Conservation (phyloP, 2,113 vertebrate species). For the Apeltes quadracus region DNA sequence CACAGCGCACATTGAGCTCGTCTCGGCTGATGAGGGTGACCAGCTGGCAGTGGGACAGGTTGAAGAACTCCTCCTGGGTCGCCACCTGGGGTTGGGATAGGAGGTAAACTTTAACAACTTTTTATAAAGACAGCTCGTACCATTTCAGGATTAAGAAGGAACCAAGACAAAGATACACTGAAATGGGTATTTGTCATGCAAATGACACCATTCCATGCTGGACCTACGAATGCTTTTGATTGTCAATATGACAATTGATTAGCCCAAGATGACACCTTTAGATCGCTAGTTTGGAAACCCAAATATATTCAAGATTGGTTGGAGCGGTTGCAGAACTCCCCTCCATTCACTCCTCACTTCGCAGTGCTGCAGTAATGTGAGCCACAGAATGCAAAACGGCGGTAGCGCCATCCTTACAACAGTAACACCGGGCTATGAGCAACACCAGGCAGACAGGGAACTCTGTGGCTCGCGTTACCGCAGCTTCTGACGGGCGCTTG, state of each 20-base stretch:
- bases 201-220: too few species aligned
- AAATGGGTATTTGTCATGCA: not conserved
- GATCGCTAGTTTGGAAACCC: not conserved
- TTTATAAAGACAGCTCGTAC: not conserved
- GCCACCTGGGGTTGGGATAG: slow-evolving; percentile 81
- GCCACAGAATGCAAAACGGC: too few species aligned
- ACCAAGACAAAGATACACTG: not conserved
- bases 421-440: not conserved
- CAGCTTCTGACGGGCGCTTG: too few species aligned
- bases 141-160: not conserved
- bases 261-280: too few species aligned
- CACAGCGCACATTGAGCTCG: slow-evolving; percentile 95
- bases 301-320: not conserved
- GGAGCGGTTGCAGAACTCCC: too few species aligned
- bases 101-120: not conserved
- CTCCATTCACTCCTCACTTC: too few species aligned
- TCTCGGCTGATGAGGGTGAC: slow-evolving; percentile 92
- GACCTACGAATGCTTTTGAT: too few species aligned
- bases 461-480: too few species aligned
- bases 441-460: not conserved
- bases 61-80: slow-evolving; percentile 95
- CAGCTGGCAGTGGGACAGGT: slow-evolving; percentile 93
- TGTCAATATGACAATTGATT: not conserved
- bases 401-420: not conserved
- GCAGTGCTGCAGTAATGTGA: too few species aligned